A percentile compares a stretch with the other conserved stretches of the same genome.
phyloP scores from a whole-genome alignment of 2,888 invertebrate genomes.

The Aspidiotus rigidus region DNA sequence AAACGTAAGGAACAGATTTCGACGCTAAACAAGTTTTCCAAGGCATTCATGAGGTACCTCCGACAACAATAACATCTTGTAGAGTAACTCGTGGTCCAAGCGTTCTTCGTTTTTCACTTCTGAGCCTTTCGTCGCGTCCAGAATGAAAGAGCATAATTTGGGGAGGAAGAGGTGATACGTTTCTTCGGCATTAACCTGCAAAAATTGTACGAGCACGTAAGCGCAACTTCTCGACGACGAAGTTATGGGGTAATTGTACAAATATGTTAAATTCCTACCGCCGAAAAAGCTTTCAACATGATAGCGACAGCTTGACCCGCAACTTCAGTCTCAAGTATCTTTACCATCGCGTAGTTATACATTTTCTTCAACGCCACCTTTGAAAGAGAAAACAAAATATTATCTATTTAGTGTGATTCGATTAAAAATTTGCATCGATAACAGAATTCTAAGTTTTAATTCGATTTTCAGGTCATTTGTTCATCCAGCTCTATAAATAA shows the following conservation, averaged over 20 bases:
- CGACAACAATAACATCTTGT: slow-evolving; percentile 63
- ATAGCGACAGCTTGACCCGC: slow-evolving; percentile 71
- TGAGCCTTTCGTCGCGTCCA: slow-evolving; percentile 53
- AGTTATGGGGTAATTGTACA: slow-evolving; percentile 40
- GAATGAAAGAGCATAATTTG: slow-evolving; percentile 57
- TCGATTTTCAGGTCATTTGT: too few species aligned
- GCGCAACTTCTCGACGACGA: background rate
- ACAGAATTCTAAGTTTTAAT: too few species aligned
- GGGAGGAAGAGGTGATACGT: slow-evolving; percentile 66
- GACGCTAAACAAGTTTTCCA: background rate
- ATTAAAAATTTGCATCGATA: too few species aligned
- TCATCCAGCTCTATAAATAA: too few species aligned
- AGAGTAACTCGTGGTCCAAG: slow-evolving; percentile 66
- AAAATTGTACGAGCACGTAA: slow-evolving; percentile 44
- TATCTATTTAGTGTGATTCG: too few species aligned
- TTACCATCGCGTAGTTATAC: slow-evolving; percentile 59
- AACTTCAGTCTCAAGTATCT: slow-evolving; percentile 73
- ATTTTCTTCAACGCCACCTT: slow-evolving; percentile 64
- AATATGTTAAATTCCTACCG: slow-evolving; percentile 35
- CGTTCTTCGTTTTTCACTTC: slow-evolving; percentile 64
- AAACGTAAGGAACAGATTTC: background rate
- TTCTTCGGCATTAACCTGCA: slow-evolving; percentile 57
- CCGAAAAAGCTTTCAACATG: slow-evolving; percentile 51
- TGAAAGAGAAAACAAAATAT: background rate
- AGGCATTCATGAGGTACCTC: slow-evolving; percentile 45